These are phyloP conservation scores for Amblyopsis rosae DNA, from an alignment of 2,113 vertebrate species.

Conservation along the genomic window DNA sequence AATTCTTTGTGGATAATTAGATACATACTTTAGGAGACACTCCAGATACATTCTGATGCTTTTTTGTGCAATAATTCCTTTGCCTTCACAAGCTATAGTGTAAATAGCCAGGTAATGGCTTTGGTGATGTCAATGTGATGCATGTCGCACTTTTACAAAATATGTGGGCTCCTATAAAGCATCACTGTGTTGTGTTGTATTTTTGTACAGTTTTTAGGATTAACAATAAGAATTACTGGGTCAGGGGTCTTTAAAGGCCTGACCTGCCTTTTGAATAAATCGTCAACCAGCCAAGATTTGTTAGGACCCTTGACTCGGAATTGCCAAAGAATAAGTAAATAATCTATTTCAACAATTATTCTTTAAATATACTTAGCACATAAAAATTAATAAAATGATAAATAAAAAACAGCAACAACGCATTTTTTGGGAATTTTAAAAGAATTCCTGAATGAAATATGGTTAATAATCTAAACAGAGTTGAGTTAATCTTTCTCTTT, in stretches of 20 bases:
- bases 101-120: too few species aligned
- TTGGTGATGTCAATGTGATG: too few species aligned
- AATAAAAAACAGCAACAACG: background rate
- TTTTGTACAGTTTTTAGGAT: background rate
- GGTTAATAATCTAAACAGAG: too few species aligned
- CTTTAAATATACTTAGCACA: background rate
- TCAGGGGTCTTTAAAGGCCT: background rate
- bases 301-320: constrained; percentile 17
- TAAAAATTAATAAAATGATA: background rate
- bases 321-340: constrained; percentile 27
- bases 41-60: constrained; percentile 53
- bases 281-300: constrained; percentile 23
- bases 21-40: constrained; percentile 28
- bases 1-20: constrained; percentile 41
- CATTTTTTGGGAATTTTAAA: too few species aligned
- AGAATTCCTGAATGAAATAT: too few species aligned
- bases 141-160: background rate
- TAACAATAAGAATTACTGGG: background rate
- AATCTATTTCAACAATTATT: background rate
- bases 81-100: background rate
- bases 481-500: too few species aligned
- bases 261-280: constrained; percentile 18
- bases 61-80: constrained; percentile 8
- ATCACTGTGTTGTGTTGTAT: background rate
- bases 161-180: background rate